Evolutionary conservation across 2,888 invertebrate genomes (phyloP).

Genomic region (Sclerodermus sp.): DNA sequence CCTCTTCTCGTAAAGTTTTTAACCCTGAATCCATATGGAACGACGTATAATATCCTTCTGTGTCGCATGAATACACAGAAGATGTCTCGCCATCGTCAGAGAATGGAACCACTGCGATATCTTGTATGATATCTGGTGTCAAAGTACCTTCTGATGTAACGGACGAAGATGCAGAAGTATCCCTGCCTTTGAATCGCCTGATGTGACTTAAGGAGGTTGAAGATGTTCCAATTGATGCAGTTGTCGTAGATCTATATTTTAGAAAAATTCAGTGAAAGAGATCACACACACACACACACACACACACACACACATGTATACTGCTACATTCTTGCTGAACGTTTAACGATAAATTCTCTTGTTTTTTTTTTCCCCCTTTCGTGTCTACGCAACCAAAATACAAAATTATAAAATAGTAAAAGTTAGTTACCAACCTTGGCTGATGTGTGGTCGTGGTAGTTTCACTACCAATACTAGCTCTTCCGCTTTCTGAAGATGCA

Average conservation of each 20-base stretch:
- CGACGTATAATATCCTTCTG: conserved; percentile 96
- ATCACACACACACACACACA: too few species aligned
- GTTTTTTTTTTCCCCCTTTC: neutral
- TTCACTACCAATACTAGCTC: conserved; percentile 84
- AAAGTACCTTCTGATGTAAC: conserved; percentile 84
- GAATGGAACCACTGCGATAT: conserved; percentile 63
- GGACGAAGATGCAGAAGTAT: conserved; percentile 79
- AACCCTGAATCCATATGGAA: conserved; percentile 96
- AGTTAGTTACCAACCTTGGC: conserved; percentile 47
- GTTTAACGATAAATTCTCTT: too few species aligned
- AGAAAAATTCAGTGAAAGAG: neutral
- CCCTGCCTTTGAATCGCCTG: conserved; percentile 50
- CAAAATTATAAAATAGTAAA: too few species aligned
- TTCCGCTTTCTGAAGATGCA: conserved; percentile 86
- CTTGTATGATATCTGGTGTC: conserved; percentile 80
- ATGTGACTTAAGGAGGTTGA: conserved; percentile 55
- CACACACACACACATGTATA: too few species aligned
- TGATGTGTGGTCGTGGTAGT: conserved; percentile 68
- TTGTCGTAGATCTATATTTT: conserved; percentile 57
- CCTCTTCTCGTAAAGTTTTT: conserved; percentile 79
- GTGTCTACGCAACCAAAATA: too few species aligned
- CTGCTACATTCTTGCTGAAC: too few species aligned
- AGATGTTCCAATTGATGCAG: conserved; percentile 55
- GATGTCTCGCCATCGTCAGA: conserved; percentile 82
- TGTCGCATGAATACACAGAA: conserved; percentile 93